Conservation (phyloP, 2,888 invertebrate species). For the Lithophane semibrunnea region DNA sequence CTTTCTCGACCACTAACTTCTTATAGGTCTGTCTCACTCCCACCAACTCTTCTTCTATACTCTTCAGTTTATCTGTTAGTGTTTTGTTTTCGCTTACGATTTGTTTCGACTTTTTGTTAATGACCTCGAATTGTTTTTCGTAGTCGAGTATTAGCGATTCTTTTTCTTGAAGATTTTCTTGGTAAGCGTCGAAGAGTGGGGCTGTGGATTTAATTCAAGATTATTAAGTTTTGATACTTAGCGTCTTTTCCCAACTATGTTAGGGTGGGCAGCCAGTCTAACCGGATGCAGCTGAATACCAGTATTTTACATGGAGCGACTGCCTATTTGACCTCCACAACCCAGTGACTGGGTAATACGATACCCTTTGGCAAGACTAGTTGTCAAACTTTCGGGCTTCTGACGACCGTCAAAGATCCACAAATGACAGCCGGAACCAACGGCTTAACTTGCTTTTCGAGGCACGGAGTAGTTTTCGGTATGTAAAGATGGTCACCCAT, state of each 20-base stretch:
- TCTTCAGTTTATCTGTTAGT: constrained; percentile 84
- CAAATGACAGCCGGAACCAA: too few relatives aligned
- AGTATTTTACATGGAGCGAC: too few relatives aligned
- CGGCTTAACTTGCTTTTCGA: too few relatives aligned
- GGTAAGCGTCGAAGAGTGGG: constrained; percentile 94
- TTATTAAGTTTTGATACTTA: not conserved
- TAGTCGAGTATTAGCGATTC: constrained; percentile 93
- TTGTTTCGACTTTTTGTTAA: constrained; percentile 93
- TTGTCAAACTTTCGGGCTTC: too few relatives aligned
- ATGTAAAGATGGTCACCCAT: too few relatives aligned
- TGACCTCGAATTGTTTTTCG: constrained; percentile 92
- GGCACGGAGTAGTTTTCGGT: too few relatives aligned
- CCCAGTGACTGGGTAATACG: too few relatives aligned
- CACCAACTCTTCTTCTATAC: constrained; percentile 79
- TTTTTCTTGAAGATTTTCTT: constrained; percentile 94
- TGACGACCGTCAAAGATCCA: too few relatives aligned
- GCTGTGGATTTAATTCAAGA: constrained; percentile 73
- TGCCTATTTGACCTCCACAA: too few relatives aligned
- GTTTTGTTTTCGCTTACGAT: constrained; percentile 93
- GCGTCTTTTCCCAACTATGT: not conserved
- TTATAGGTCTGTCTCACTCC: constrained; percentile 85
- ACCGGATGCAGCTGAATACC: too few relatives aligned
- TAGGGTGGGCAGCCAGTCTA: too few relatives aligned
- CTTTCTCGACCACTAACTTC: constrained; percentile 83
- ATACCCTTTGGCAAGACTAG: too few relatives aligned